A percentile compares a stretch with the other conserved stretches of the same genome.
Evolutionary conservation across 1,140 invertebrate genomes (phyloP).

Genomic region (Drosophila burlai): DNA sequence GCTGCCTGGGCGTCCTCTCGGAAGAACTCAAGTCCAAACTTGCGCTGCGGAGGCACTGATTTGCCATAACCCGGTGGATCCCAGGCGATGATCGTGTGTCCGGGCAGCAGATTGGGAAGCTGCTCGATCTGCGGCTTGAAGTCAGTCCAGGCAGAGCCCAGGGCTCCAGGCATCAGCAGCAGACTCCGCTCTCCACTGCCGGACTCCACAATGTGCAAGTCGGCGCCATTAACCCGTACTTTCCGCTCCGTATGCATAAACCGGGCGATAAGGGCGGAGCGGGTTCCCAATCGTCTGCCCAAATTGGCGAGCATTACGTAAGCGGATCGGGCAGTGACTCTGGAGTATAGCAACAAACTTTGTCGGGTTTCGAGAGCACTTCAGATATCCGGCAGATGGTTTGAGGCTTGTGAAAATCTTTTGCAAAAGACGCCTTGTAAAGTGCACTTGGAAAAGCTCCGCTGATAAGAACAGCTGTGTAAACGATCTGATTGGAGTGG

Average conservation of each 20-base stretch:
- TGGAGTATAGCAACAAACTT: conserved; percentile 41
- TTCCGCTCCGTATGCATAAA: conserved; percentile 85
- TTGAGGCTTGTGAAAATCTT: conserved; percentile 29
- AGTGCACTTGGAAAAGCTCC: conserved; percentile 29
- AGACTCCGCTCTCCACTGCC: conserved; percentile 90
- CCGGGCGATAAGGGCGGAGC: conserved; percentile 25
- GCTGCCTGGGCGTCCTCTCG: conserved; percentile 91
- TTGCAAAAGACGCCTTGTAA: conserved; percentile 27
- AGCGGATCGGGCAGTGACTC: conserved; percentile 25
- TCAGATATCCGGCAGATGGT: conserved; percentile 20
- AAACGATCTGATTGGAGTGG: conserved; percentile 23
- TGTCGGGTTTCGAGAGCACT: conserved; percentile 48
- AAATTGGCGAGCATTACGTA: conserved; percentile 63
- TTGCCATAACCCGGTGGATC: conserved; percentile 95
- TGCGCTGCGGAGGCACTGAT: conserved; percentile 91
- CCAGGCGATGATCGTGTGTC: conserved; percentile 93
- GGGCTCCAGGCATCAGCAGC: conserved; percentile 91
- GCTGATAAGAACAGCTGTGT: conserved; percentile 47
- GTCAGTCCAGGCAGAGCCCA: conserved; percentile 92
- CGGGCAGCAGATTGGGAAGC: conserved; percentile 87
- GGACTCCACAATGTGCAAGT: conserved; percentile 90
- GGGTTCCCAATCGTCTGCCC: conserved; percentile 11
- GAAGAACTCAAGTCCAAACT: conserved; percentile 90
- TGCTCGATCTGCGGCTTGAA: conserved; percentile 92
- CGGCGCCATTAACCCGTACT: conserved; percentile 87